Evolutionary conservation across 2,113 vertebrate species (phyloP).

Genomic region (Eurystomus gularis): DNA sequence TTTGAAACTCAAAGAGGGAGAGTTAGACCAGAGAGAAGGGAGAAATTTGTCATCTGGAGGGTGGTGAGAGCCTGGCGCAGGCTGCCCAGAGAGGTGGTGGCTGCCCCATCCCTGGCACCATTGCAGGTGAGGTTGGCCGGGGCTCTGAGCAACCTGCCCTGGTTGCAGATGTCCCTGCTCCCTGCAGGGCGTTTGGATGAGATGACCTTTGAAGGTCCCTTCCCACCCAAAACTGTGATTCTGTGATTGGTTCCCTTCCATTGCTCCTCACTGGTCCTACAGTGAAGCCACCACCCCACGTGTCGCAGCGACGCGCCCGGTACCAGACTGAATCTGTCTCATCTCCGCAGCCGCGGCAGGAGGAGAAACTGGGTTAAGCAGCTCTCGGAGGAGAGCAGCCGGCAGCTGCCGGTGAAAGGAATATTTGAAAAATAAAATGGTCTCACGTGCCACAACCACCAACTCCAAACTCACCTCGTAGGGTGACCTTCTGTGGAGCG

Average conservation of each 20-base stretch:
- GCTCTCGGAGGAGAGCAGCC: not conserved
- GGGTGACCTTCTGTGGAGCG: rapidly evolving
- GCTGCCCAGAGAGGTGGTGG: no score
- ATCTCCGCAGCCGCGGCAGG: not conserved
- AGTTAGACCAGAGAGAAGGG: not conserved
- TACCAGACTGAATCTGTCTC: not conserved
- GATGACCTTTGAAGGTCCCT: not conserved
- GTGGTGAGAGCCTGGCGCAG: no score
- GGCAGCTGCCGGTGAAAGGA: not conserved
- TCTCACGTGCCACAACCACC: not conserved
- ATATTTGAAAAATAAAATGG: not conserved
- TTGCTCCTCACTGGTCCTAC: not conserved
- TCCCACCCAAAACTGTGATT: not conserved
- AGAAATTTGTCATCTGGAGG: no score
- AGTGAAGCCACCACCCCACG: rapidly evolving
- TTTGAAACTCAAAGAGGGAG: not conserved
- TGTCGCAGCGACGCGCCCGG: not conserved
- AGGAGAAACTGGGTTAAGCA: conserved; percentile 1
- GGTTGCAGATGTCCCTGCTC: no score
- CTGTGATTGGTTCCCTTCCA: not conserved
- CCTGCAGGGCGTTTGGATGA: not conserved
- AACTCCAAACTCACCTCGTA: not conserved
- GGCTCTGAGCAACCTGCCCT: no score
- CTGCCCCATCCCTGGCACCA: no score
- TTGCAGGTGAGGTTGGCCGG: no score